These are phyloP conservation scores for Scolopax rusticola DNA, from an alignment of 2,797 vertebrate genomes.

Conservation along the genomic window DNA sequence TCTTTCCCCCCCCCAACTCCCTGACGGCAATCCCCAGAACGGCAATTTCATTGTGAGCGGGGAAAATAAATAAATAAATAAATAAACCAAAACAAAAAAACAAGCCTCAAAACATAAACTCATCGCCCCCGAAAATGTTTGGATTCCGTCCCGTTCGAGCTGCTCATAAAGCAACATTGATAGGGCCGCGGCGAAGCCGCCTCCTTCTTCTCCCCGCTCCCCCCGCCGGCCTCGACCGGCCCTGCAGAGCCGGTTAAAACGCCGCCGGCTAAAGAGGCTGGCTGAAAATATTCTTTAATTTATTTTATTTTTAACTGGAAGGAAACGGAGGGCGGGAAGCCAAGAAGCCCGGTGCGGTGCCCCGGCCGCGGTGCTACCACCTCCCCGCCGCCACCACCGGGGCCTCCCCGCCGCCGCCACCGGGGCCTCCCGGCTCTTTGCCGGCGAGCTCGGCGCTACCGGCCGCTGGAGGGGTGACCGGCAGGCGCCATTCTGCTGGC, in stretches of 20 bases:
- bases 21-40: background rate
- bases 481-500: background rate
- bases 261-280: no score
- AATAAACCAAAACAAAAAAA: background rate
- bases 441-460: no score
- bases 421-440: background rate
- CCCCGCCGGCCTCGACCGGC: background rate
- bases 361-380: fast-evolving
- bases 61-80: background rate
- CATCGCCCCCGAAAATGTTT: constrained; percentile 47
- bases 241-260: background rate
- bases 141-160: constrained; percentile 17
- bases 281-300: background rate
- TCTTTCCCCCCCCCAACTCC: background rate
- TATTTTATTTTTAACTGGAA: background rate
- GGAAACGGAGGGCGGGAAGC: background rate
- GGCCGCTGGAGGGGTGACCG: fast-evolving
- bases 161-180: constrained; percentile 2
- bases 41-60: constrained; percentile 28
- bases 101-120: constrained; percentile 35
- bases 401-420: no score
- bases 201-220: background rate
- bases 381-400: background rate
- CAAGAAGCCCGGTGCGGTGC: fast-evolving
- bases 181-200: background rate